phyloP scores from a whole-genome alignment of 2,113 vertebrate species.

The Vidua chalybeata region DNA sequence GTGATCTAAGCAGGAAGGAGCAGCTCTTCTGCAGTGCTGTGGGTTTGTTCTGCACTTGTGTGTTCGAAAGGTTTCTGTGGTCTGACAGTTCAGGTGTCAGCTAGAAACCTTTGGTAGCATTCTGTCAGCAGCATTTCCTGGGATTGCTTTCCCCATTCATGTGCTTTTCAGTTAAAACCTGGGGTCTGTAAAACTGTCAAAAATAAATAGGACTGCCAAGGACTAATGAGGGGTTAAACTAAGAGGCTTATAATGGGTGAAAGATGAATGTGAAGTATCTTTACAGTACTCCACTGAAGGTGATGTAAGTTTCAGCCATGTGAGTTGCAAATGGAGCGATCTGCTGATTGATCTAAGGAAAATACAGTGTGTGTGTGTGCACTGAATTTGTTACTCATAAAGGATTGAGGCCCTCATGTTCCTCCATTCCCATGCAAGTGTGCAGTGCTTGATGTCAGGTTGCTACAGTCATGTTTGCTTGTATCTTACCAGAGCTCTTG shows the following conservation, averaged over 20 bases:
- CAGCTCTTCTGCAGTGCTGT: background rate
- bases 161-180: background rate
- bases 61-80: background rate
- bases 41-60: rapidly evolving
- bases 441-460: background rate
- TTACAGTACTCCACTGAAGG: background rate
- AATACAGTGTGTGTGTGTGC: background rate
- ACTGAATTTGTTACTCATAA: background rate
- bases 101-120: background rate
- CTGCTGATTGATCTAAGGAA: background rate
- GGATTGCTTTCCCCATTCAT: background rate
- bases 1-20: background rate
- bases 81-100: background rate
- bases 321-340: background rate
- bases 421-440: background rate
- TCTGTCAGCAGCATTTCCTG: background rate
- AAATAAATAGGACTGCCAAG: background rate
- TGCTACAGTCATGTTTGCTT: background rate
- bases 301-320: background rate
- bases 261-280: background rate
- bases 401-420: background rate
- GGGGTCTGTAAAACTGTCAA: background rate
- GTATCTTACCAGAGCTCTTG: background rate
- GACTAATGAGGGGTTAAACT: background rate
- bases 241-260: background rate